Evolutionary conservation across 2,797 vertebrate species (phyloP).

Genomic region (Champsocephalus esox): DNA sequence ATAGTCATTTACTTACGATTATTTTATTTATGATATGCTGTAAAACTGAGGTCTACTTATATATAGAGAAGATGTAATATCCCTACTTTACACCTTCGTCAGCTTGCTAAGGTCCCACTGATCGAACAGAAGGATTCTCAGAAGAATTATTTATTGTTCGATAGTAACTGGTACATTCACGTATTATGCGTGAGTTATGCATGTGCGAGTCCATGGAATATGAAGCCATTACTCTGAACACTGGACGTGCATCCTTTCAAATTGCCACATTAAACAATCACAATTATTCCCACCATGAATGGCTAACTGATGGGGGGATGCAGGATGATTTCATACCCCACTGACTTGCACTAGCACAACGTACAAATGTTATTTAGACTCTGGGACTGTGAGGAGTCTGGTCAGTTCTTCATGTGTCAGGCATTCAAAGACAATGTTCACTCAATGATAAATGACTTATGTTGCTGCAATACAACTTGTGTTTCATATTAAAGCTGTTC

Average conservation of each 20-base stretch:
- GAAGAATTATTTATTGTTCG: slow-evolving; percentile 53
- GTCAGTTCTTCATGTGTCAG: slow-evolving; percentile 21
- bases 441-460: slow-evolving; percentile 16
- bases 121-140: slow-evolving; percentile 19
- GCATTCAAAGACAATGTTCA: slow-evolving; percentile 18
- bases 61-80: slow-evolving; percentile 29
- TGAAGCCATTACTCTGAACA: slow-evolving; percentile 44
- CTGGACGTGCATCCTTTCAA: slow-evolving; percentile 35
- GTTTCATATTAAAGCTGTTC: slow-evolving; percentile 29
- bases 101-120: slow-evolving; percentile 32
- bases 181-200: slow-evolving; percentile 14
- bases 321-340: slow-evolving; percentile 50
- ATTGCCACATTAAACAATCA: slow-evolving; percentile 46
- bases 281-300: slow-evolving; percentile 50
- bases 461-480: slow-evolving; percentile 26
- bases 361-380: slow-evolving; percentile 43
- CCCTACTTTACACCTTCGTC: slow-evolving; percentile 21
- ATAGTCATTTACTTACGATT: slow-evolving; percentile 30
- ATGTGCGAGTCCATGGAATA: slow-evolving; percentile 36
- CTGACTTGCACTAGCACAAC: slow-evolving; percentile 39
- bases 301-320: slow-evolving; percentile 7
- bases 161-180: slow-evolving; percentile 6
- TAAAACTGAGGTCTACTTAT: slow-evolving; percentile 42
- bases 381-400: slow-evolving; percentile 18
- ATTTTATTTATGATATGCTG: slow-evolving; percentile 49